Evolutionary conservation across 2,888 invertebrate species (phyloP).

Genomic region (Anticlea derivata): DNA sequence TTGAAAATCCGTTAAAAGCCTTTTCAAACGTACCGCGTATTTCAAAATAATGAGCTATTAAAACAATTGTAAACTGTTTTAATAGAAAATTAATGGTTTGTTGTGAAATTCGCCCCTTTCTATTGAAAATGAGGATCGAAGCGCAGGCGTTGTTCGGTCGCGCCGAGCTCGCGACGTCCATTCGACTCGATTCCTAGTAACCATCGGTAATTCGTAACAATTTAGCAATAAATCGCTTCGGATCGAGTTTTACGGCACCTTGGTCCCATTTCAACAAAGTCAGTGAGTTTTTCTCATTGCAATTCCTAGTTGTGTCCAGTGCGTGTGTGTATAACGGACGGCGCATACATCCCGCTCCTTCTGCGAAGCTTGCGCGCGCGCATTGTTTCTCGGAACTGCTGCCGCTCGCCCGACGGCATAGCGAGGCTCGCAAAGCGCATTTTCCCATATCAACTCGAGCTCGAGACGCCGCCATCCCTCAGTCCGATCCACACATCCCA

Average conservation of each 20-base stretch:
- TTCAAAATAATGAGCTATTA: neutral
- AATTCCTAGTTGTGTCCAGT: constrained; percentile 73
- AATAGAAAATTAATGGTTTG: no score
- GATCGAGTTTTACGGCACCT: constrained; percentile 57
- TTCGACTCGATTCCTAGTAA: constrained; percentile 50
- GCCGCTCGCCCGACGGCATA: constrained; percentile 65
- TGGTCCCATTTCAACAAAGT: constrained; percentile 74
- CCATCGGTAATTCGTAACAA: constrained; percentile 68
- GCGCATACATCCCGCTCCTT: constrained; percentile 69
- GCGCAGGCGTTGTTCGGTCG: neutral
- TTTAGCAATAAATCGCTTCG: constrained; percentile 70
- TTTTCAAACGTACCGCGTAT: neutral
- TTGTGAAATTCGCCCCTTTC: neutral
- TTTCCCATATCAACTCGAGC: constrained; percentile 55
- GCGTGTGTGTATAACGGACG: constrained; percentile 63
- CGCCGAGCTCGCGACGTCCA: constrained; percentile 9
- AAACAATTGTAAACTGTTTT: neutral
- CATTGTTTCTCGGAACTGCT: constrained; percentile 79
- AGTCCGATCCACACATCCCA: constrained; percentile 54
- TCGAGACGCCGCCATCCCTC: constrained; percentile 68
- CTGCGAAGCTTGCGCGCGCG: constrained; percentile 67
- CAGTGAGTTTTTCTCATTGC: constrained; percentile 74
- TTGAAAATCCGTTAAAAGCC: constrained; percentile 7
- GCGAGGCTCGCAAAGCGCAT: constrained; percentile 58
- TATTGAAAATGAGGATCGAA: neutral